phyloP scores from a whole-genome alignment of 2,797 vertebrate genomes.

The Enteromius argenteus region DNA sequence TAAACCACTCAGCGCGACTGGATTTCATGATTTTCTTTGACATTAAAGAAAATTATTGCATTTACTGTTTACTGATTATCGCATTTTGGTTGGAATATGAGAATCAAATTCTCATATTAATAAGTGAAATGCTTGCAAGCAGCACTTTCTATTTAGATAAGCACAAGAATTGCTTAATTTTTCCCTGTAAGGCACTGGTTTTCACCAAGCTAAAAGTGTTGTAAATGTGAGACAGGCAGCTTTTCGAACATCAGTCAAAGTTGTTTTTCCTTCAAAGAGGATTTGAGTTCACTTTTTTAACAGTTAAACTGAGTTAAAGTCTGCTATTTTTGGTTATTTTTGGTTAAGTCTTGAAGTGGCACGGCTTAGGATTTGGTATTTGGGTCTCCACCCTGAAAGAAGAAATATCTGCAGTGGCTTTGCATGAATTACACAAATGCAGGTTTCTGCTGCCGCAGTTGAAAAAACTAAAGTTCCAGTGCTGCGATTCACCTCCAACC shows the following conservation, averaged over 20 bases:
- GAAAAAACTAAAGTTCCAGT: conserved; percentile 2
- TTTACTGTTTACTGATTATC: conserved; percentile 13
- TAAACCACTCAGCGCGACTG: neutral
- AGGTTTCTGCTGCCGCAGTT: conserved; percentile 1
- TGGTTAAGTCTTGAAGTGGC: conserved; percentile 29
- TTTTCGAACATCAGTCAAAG: conserved; percentile 12
- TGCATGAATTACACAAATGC: conserved; percentile 36
- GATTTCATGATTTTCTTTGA: conserved; percentile 8
- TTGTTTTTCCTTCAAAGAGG: conserved; percentile 12
- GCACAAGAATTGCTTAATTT: neutral
- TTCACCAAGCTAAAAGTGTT: conserved; percentile 11
- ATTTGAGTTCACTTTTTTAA: conserved; percentile 12
- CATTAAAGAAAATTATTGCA: neutral
- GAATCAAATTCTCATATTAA: conserved; percentile 24
- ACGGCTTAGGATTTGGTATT: conserved; percentile 45
- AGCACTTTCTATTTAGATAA: conserved; percentile 26
- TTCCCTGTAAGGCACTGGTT: neutral
- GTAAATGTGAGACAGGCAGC: conserved; percentile 9
- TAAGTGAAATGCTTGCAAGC: conserved; percentile 11
- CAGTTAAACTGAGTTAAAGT: conserved; percentile 11
- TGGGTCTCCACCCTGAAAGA: conserved; percentile 26
- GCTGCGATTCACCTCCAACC: neutral
- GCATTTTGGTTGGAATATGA: neutral
- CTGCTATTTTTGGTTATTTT: conserved; percentile 27
- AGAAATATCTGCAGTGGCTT: conserved; percentile 39